phyloP scores from a whole-genome alignment of 2,797 vertebrate species.

The Acipenser ruthenus region DNA sequence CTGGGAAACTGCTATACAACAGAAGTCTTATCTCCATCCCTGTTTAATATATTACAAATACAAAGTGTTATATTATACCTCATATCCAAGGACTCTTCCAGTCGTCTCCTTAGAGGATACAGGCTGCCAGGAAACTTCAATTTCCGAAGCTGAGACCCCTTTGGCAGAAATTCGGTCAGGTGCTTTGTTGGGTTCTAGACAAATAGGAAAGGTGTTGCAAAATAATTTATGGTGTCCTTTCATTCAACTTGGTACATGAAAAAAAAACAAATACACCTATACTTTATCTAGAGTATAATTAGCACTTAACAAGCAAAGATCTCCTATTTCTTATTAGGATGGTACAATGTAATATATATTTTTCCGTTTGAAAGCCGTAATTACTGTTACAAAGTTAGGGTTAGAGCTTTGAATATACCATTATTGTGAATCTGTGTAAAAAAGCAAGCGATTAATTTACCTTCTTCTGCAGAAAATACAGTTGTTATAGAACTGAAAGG shows the following conservation, averaged over 20 bases:
- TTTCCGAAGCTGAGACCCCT: slow-evolving; percentile 77
- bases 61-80: slow-evolving; percentile 60
- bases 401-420: not conserved
- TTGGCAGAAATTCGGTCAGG: slow-evolving; percentile 66
- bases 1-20: too few species aligned
- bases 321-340: too few species aligned
- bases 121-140: slow-evolving; percentile 77
- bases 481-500: slow-evolving; percentile 80
- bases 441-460: slow-evolving; percentile 42
- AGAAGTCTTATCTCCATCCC: too few species aligned
- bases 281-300: too few species aligned
- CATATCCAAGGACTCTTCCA: slow-evolving; percentile 84
- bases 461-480: slow-evolving; percentile 88
- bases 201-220: slow-evolving; percentile 8
- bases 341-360: too few species aligned
- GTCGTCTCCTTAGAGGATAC: slow-evolving; percentile 62
- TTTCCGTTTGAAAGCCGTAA: too few species aligned
- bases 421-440: not conserved
- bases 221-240: slow-evolving; percentile 8
- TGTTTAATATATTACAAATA: slow-evolving; percentile 1
- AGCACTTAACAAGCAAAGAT: too few species aligned
- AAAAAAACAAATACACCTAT: slow-evolving; percentile 18
- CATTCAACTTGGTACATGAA: slow-evolving; percentile 17
- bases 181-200: slow-evolving; percentile 72
- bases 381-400: too few species aligned